A percentile compares a stretch with the other conserved stretches of the same genome.
Evolutionary conservation across 2,113 vertebrate species (phyloP).

Genomic region (Alces alces): DNA sequence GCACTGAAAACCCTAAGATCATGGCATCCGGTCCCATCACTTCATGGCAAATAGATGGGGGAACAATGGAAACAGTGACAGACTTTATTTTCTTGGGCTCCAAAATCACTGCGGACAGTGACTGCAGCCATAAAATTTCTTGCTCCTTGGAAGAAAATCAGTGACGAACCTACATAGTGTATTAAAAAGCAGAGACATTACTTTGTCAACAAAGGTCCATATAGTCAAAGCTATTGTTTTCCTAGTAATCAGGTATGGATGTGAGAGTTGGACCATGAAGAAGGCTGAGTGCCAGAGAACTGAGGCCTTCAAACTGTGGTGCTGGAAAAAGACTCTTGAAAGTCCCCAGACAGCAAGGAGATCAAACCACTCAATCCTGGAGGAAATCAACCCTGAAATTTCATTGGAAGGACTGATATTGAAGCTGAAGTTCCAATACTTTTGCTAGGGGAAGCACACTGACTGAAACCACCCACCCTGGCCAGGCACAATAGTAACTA

Average conservation of each 20-base stretch:
- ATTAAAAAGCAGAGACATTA: background rate
- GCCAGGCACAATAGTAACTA: background rate
- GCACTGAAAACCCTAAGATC: background rate
- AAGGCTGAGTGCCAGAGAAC: background rate
- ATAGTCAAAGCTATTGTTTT: background rate
- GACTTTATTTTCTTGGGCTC: background rate
- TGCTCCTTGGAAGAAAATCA: background rate
- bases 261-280: background rate
- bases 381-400: background rate
- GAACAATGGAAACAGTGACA: background rate
- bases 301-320: background rate
- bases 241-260: background rate
- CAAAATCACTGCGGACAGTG: background rate
- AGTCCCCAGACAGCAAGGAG: background rate
- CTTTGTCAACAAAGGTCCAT: background rate
- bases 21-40: background rate
- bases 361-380: background rate
- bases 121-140: background rate
- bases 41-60: background rate
- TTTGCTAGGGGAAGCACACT: background rate
- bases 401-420: background rate
- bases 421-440: background rate
- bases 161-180: accelerated
- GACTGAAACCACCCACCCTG: background rate
- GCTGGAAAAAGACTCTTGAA: background rate